Conservation (phyloP, 2,113 vertebrate genomes). For the Platysternon megacephalum region DNA sequence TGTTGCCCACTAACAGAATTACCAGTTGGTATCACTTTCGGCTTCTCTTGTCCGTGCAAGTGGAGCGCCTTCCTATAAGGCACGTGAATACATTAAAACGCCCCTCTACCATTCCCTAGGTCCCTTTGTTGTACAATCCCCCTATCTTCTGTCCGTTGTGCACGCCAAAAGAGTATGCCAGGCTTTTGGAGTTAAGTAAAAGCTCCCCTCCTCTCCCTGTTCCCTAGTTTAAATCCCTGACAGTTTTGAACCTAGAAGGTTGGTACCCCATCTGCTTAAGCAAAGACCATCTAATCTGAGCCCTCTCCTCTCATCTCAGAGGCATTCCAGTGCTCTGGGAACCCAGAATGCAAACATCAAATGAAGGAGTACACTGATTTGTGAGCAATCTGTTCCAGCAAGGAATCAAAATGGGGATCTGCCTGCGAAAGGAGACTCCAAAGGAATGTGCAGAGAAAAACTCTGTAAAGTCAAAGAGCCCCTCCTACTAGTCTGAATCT, state of each 20-base stretch:
- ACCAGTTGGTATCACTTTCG: neutral
- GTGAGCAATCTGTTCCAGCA: neutral
- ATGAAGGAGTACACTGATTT: neutral
- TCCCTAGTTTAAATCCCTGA: conserved; percentile 20
- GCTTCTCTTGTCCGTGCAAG: neutral
- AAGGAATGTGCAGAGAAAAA: neutral
- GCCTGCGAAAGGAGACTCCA: neutral
- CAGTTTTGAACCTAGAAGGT: conserved; percentile 49
- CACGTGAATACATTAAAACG: neutral
- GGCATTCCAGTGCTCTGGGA: conserved; percentile 1
- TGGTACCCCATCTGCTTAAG: conserved; percentile 61
- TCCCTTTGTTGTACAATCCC: neutral
- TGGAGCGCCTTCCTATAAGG: neutral
- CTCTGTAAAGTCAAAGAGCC: neutral
- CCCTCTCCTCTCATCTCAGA: conserved; percentile 19
- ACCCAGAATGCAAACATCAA: neutral
- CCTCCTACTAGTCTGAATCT: neutral
- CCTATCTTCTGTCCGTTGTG: neutral
- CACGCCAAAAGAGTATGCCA: neutral
- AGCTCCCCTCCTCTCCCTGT: conserved; percentile 44
- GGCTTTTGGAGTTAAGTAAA: conserved; percentile 52
- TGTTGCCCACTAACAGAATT: neutral
- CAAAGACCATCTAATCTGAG: conserved; percentile 62
- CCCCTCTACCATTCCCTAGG: too few species aligned
- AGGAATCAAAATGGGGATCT: neutral